Base-by-base conservation (phyloP, 2,113 vertebrate genomes). In the Hemichromis elongatus region DNA sequence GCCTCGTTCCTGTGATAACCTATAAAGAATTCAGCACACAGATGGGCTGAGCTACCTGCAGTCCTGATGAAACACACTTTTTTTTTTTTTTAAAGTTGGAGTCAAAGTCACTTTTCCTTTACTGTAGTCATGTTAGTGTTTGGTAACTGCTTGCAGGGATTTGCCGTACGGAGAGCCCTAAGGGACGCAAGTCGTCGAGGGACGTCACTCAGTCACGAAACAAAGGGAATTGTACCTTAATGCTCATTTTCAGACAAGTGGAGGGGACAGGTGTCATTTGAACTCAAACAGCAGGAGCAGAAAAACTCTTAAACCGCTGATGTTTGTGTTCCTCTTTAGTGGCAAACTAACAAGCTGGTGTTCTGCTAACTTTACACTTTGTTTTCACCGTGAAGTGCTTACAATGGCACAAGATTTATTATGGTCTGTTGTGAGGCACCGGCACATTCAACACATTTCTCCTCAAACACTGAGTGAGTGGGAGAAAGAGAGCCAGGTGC, bases 11-110 rank as follows among this genome's bases (percentile, higher is more conserved):
- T 83, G 81, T 70, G 87, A 88, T 85, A 85, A 85, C 86, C 84
- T 83, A 83, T 80, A 87, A 85, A 90, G 80, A 81, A 84, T 90
- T 90, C 84, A 89, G 80, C 26, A 79, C 85, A 77, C 82, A 87
- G 86, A 85, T 90, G 86, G 70, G 21, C 85, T 70, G 47, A 59
- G 79, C 66, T 85, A 81, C 77, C 86, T 82, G 85, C 80, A 79
- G 82, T 54, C 40, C 77, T 68, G 54, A 83, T 77, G 68, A 89
- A 83, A 87, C 77, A 73, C 81, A 54, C 16, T 77, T 73, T 13
- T n/a, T 8, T 13, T 26, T 30, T n/a, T 63, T 5, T 55, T 68
- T 16, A 21, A 68, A 66, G 73, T 68, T 68, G 21, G 19, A 79
- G 57, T 77, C 68, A 88, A 6, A 84, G 81, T 83, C 86, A 73